These are phyloP conservation scores for Petrocephalus microphthalmus DNA, from an alignment of 2,113 vertebrate species.

Conservation along the genomic window DNA sequence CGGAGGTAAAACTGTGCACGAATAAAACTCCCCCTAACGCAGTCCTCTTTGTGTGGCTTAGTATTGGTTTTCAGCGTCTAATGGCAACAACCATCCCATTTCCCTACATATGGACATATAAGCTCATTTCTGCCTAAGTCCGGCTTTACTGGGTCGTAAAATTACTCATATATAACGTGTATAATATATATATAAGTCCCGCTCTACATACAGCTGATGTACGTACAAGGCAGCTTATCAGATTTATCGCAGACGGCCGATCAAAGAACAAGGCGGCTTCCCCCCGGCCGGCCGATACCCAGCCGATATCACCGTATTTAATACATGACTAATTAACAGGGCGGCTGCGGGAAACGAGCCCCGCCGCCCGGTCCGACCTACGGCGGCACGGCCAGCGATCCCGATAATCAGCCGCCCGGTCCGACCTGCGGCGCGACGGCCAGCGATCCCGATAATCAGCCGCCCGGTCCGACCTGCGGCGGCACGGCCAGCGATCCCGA, in stretches of 20 bases:
- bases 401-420: not conserved
- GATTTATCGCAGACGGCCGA: not conserved
- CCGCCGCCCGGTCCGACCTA: not conserved
- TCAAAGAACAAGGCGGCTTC: not conserved
- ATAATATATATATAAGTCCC: not conserved
- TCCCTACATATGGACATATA: not conserved
- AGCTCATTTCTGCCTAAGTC: not conserved
- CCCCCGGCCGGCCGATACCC: not conserved
- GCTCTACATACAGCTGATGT: not conserved
- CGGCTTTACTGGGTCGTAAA: not conserved
- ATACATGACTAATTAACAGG: not conserved
- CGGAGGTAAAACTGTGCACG: not conserved
- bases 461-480: too few relatives aligned
- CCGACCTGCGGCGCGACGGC: too few relatives aligned
- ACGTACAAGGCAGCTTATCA: not conserved
- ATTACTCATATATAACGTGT: not conserved
- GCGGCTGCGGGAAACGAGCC: not conserved
- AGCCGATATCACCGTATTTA: not conserved
- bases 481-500: too few relatives aligned
- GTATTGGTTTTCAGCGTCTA: not conserved
- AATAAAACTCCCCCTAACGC: not conserved
- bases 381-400: not conserved
- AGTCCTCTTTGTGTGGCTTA: not conserved
- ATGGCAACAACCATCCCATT: not conserved
- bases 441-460: not conserved